Conservation (phyloP, 2,888 invertebrate species). For the Epirrhoe alternata region DNA sequence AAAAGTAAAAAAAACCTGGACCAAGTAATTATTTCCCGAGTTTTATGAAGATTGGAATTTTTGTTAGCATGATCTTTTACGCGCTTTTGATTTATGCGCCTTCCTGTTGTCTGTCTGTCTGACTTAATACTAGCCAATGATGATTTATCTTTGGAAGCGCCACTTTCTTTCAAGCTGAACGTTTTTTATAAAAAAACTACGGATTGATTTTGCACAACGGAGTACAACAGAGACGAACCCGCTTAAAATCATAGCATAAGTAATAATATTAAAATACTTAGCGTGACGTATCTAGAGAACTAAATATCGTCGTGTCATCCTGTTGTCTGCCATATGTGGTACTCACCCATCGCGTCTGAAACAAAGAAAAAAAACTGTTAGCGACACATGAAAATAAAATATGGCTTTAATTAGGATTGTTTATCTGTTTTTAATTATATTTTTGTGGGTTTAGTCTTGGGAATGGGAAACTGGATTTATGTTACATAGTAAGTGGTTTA, state of each 20-base stretch:
- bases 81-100: slow-evolving; percentile 72
- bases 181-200: background rate
- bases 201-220: background rate
- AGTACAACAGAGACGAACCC: too few relatives aligned
- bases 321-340: slow-evolving; percentile 53
- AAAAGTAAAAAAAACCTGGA: slow-evolving; percentile 50
- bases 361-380: slow-evolving; percentile 78
- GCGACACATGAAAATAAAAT: slow-evolving; percentile 48
- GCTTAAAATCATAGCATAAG: background rate
- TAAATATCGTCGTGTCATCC: slow-evolving; percentile 55
- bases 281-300: slow-evolving; percentile 5
- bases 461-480: slow-evolving; percentile 32
- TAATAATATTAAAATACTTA: background rate
- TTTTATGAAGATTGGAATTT: slow-evolving; percentile 84
- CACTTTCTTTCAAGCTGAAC: slow-evolving; percentile 3
- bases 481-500: slow-evolving; percentile 22
- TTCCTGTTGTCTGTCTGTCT: slow-evolving; percentile 59
- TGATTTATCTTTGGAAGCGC: slow-evolving; percentile 17
- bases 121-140: slow-evolving; percentile 9
- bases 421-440: slow-evolving; percentile 41
- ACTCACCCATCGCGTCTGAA: slow-evolving; percentile 94
- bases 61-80: slow-evolving; percentile 75
- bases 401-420: slow-evolving; percentile 42
- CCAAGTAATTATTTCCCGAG: slow-evolving; percentile 76
- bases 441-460: slow-evolving; percentile 34